Base-by-base conservation (phyloP, 2,113 vertebrate genomes). In the Mesocricetus auratus region DNA sequence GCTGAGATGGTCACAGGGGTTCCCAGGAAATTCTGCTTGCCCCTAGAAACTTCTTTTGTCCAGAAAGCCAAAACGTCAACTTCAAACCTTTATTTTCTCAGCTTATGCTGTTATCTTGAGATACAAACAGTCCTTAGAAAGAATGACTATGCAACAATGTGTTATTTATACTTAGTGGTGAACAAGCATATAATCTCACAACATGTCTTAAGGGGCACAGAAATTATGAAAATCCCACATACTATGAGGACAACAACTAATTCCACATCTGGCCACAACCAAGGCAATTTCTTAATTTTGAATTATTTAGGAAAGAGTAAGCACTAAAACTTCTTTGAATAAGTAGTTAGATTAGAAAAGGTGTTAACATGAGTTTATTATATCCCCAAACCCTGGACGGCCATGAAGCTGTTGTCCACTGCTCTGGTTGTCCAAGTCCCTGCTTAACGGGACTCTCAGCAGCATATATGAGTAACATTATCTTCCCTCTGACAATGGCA, bases 401-500 rank as follows among this genome's bases (percentile, higher is more conserved):
- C 74, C 89, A 73, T 89, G 88, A 93, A 96, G n/a, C 24, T 36
- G 79, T 86, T 68, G 16, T 12, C 6, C 3, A 0, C 94, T 83
- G 69, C 86, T 92, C 87, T 83, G 66, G n/a, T 96, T 82, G 94
- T 90, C 91, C 90, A 73, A 90, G 95, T 97, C 45, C 91, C 79
- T 92, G 94, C 96, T 97, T 98, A 97, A 98, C 97, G 96, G 96
- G 93, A 68, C 94, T 88, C 94, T 97, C 96, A 60, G 92, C 95
- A 97, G 96, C 93, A 93, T 97, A 60, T 93, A 92, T 86, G 97
- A 95, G 87, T 97, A 97, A 92, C 97, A 93, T 97, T 96, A 97
- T 96, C 97, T 97, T 90, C 77, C 93, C 97, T 97, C 77, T 97
- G 96, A 96, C 96, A 97, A 98, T 85, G 98, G 98, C 79, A 98